Base-by-base conservation (phyloP, 2,888 invertebrate species). In the Thalpophila matura region DNA sequence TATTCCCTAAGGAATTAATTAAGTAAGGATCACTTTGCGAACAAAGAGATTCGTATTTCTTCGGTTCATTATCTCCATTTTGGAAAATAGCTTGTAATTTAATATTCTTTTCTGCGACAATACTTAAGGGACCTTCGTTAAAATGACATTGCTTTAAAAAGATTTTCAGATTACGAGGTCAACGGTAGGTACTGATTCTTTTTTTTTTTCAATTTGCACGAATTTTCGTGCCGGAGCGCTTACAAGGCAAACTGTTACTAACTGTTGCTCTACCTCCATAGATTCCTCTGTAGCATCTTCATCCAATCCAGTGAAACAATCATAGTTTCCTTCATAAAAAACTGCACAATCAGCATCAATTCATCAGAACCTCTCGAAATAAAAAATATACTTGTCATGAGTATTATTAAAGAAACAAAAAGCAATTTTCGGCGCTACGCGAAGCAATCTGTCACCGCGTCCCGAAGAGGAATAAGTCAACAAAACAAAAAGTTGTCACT, bases 1-100 rank as follows among this genome's bases (percentile, higher is more conserved):
- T 85, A 84, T 83, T 86, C 86, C 77, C 79, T 70, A 75, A 74
- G 72, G 87, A 87, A 89, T 89, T 89, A 89, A 90, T 90, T 90
- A 90, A 86, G 84, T 82, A 82, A 84, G 86, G 88, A 89, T 89
- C 86, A 89, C 79, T 82, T 79, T 74, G 68, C 73, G 79, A 77
- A 84, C 82, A 84, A 86, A 82, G 82, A 84, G 77, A 82, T 83
- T 82, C 82, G 80, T 84, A 83, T 86, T 89, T 83, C 79, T 77
- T 70, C 64, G 74, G 81, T 82, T 87, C 84, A 84, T 88, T 86
- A 87, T 83, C 74, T 82, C 77, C 63, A 75, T 70, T 79, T 80
- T 75, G 49, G 72, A 71, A 75, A 80, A 80, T 77, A 77, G 66
- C 74, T 69, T 71, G 76, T 79, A 74, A 80, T 73, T 77, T 74